Conservation (phyloP, 2,113 vertebrate genomes). For the Phaethornis superciliosus region DNA sequence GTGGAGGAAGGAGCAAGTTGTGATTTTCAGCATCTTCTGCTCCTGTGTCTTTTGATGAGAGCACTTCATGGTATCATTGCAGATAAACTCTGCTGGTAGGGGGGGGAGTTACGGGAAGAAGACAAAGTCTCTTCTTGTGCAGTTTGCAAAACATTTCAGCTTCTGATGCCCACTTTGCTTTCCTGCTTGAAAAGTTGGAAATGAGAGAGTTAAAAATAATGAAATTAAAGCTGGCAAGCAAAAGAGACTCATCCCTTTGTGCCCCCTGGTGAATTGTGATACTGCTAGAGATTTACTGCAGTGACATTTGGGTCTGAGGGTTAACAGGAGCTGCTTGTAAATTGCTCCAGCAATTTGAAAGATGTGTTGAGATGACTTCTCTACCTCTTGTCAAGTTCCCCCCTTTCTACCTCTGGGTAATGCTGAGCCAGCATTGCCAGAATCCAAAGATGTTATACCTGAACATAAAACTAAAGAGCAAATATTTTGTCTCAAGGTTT, state of each 20-base stretch:
- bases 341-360: neutral
- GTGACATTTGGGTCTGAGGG: neutral
- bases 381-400: neutral
- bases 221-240: neutral
- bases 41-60: neutral
- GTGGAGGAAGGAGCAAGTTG: neutral
- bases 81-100: neutral
- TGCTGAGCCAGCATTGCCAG: neutral
- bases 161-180: too few relatives aligned
- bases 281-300: neutral
- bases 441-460: rapidly evolving
- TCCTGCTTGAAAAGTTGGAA: neutral
- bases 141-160: neutral
- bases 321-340: neutral
- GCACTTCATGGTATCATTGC: neutral
- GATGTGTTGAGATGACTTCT: neutral
- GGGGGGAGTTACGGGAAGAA: neutral
- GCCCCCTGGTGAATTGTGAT: neutral
- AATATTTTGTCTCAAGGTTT: neutral
- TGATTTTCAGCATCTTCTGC: neutral
- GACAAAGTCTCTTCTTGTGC: neutral
- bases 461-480: neutral
- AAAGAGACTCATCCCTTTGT: neutral
- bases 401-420: neutral
- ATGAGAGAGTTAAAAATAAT: neutral